phyloP scores from a whole-genome alignment of 92 coral and sea anemone genomes.

The Isaurus tuberculatus region DNA sequence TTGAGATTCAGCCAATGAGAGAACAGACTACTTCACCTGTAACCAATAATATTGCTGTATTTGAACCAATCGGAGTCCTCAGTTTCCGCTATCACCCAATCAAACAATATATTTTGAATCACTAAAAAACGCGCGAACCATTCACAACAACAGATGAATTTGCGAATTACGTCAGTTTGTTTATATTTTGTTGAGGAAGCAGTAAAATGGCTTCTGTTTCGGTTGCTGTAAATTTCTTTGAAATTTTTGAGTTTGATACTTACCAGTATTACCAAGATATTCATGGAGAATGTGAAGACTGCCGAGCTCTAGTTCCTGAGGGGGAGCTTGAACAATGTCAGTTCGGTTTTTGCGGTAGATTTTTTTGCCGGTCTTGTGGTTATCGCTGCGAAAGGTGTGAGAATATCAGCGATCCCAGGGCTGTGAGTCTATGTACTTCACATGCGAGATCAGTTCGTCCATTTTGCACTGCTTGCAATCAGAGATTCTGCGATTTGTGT shows the following conservation, averaged over 20 bases:
- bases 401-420: slow-evolving; percentile 62
- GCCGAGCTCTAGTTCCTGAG: slow-evolving; percentile 73
- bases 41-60: slow-evolving; percentile 49
- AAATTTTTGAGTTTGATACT: slow-evolving; percentile 5
- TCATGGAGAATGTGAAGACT: slow-evolving; percentile 90
- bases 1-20: slow-evolving; percentile 65
- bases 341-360: slow-evolving; percentile 88
- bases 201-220: slow-evolving; percentile 61
- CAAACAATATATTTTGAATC: slow-evolving; percentile 34
- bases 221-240: slow-evolving; percentile 39
- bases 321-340: slow-evolving; percentile 84
- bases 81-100: slow-evolving; percentile 48
- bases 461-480: slow-evolving; percentile 67
- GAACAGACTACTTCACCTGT: slow-evolving; percentile 6
- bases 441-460: slow-evolving; percentile 80
- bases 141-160: slow-evolving; percentile 40
- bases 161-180: slow-evolving; percentile 67
- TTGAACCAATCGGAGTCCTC: slow-evolving; percentile 48
- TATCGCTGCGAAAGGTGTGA: slow-evolving; percentile 80
- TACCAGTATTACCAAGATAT: slow-evolving; percentile 43
- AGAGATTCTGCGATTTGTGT: slow-evolving; percentile 85
- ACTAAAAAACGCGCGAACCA: slow-evolving; percentile 48
- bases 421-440: slow-evolving; percentile 68
- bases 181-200: slow-evolving; percentile 49
- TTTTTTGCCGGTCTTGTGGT: slow-evolving; percentile 76